phyloP scores from a whole-genome alignment of 2,888 invertebrate genomes.

The Chironomus riparius region DNA sequence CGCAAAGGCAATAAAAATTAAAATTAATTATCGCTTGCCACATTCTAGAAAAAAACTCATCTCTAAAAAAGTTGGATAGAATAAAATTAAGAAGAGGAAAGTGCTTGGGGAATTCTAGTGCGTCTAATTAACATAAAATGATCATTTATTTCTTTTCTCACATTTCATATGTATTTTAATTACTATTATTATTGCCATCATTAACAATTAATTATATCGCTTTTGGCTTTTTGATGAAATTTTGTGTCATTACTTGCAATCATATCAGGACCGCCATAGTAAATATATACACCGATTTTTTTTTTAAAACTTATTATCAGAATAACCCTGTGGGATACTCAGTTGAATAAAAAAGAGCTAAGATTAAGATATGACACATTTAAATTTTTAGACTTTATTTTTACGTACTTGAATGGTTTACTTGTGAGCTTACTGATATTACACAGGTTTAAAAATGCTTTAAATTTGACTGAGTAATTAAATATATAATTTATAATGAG shows the following conservation, averaged over 20 bases:
- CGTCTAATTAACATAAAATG: constrained; percentile 19
- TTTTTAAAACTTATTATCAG: no score
- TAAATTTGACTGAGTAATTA: no score
- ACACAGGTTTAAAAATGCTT: no score
- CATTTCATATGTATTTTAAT: background rate
- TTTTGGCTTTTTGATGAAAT: background rate
- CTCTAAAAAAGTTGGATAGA: background rate
- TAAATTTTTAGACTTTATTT: background rate
- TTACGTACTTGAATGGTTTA: no score
- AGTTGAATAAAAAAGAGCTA: background rate
- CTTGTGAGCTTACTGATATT: no score
- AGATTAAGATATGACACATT: constrained; percentile 21
- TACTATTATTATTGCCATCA: background rate
- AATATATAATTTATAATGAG: no score
- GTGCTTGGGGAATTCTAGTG: background rate
- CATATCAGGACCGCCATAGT: no score
- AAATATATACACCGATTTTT: no score
- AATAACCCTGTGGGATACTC: background rate
- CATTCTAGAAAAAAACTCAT: background rate
- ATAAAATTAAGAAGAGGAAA: background rate
- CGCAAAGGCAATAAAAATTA: constrained; percentile 6
- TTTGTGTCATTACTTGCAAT: no score
- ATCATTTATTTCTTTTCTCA: background rate
- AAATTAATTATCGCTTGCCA: constrained; percentile 12
- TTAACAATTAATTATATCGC: background rate